Percentiles rank a stretch among this genome's conserved stretches.
Evolutionary conservation across 2,113 vertebrate species (phyloP).

Genomic region (Oncorhynchus masou): DNA sequence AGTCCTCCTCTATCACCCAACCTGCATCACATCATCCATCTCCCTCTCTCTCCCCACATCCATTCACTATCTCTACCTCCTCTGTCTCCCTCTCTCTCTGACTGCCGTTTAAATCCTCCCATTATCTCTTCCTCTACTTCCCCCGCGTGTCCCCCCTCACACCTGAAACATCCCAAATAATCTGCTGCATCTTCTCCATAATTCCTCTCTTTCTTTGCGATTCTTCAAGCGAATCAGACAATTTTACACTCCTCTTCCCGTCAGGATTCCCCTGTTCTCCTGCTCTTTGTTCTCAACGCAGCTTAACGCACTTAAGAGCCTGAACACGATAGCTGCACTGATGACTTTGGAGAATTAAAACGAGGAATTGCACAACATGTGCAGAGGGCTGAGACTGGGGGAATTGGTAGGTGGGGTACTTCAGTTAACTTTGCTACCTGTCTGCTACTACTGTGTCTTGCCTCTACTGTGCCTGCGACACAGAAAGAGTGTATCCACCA

Average conservation of each 20-base stretch:
- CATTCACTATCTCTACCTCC: slow-evolving; percentile 6
- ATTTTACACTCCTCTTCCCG: slow-evolving; percentile 57
- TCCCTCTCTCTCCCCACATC: not conserved
- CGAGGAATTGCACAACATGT: slow-evolving; percentile 3
- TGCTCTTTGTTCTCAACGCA: slow-evolving; percentile 45
- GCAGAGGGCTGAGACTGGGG: not conserved
- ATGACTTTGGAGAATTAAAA: slow-evolving; percentile 48
- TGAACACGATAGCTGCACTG: slow-evolving; percentile 39
- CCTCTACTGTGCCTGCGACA: not conserved
- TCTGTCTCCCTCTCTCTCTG: not conserved
- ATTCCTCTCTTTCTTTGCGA: slow-evolving; percentile 49
- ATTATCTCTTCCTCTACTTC: slow-evolving; percentile 1
- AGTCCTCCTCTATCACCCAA: slow-evolving; percentile 19
- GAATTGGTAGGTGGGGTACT: not conserved
- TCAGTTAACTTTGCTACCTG: not conserved
- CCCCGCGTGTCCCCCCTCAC: not conserved
- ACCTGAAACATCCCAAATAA: slow-evolving; percentile 39
- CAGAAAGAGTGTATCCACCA: too few relatives aligned
- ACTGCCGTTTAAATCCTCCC: slow-evolving; percentile 25
- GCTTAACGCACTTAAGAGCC: slow-evolving; percentile 48
- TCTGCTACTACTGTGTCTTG: not conserved
- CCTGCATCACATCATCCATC: not conserved
- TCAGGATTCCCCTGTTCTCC: slow-evolving; percentile 43
- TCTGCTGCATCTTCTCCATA: slow-evolving; percentile 50
- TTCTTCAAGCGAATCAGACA: slow-evolving; percentile 58